Evolutionary conservation across 1,140 invertebrate genomes (phyloP), one percentile per base, ranked within the genome.

Genomic region (Heterodera carotae): DNA sequence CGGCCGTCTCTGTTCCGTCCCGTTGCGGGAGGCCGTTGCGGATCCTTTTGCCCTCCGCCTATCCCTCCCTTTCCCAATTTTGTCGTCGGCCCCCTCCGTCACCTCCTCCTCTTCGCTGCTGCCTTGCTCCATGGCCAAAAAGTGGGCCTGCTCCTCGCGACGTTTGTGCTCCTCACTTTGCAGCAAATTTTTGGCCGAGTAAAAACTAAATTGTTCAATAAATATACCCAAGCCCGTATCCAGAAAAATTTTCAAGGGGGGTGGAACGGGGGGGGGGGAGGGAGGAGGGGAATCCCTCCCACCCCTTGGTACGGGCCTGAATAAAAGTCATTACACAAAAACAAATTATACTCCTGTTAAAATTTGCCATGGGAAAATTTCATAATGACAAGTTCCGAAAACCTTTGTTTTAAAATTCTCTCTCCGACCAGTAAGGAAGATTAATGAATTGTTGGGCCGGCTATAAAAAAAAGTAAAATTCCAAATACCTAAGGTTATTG

Each of bases 51-150:
- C 12, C 69, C 4, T 36, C 12, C 12, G 12, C 4, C 6, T 27
- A 6, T 34, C 31, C 22, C 39, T 33, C 39, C 69, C 31, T 29
- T 70, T 76, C 2, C 79, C 81, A 25, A 15, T 80, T 60, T 22
- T 62, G 12, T 22, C 25, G 10, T 27, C 36, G 33, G 4, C n/a
- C 7, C n/a, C 25, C 7, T 43, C 39, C 18, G 34, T 27, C 27
- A 39, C 27, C n/a, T 81, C 81, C 2, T 80, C 81, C 34, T 73
- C 75, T 43, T 79, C 83, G 69, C 76, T 83, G 15, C 56, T 70
- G 15, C 83, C 82, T 15, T 84, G 83, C 60, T 83, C 83, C 25
- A 84, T 53, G 15, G 27, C 31, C 33, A 83, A 34, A 39, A 76
- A 76, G 53, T 83, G 59, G 12, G 75, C 64, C 60, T 83, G 82